Percentiles rank a stretch among this genome's conserved stretches.
phyloP scores from a whole-genome alignment of 2,888 invertebrate species.

The Brachyptera risi region DNA sequence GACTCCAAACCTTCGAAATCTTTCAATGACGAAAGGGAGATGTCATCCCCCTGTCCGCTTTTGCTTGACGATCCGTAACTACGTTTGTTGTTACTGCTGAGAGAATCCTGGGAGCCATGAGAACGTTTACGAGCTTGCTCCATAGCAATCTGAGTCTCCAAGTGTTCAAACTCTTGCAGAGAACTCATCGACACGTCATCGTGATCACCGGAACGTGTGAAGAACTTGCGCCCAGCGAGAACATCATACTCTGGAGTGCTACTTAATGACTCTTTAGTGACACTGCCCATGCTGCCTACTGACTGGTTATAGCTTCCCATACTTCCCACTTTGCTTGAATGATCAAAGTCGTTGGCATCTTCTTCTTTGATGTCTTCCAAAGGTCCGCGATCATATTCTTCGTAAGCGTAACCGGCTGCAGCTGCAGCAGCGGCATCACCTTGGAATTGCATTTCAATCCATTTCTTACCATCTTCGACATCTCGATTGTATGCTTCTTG shows the following conservation, averaged over 20 bases:
- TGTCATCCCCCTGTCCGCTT: constrained; percentile 76
- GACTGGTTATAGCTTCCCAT: constrained; percentile 63
- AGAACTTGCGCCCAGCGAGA: constrained; percentile 75
- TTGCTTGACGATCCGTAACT: constrained; percentile 50
- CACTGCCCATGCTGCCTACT: constrained; percentile 74
- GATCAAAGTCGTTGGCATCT: constrained; percentile 81
- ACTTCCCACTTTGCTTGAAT: constrained; percentile 67
- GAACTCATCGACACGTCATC: constrained; percentile 91
- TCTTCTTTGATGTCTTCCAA: constrained; percentile 91
- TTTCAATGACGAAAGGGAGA: constrained; percentile 80
- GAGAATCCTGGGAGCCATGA: constrained; percentile 81
- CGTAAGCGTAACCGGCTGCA: constrained; percentile 62
- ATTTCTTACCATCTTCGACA: constrained; percentile 68
- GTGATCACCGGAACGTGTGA: constrained; percentile 77
- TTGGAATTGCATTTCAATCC: constrained; percentile 88
- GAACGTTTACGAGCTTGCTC: constrained; percentile 62
- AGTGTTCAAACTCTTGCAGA: constrained; percentile 88
- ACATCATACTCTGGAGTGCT: constrained; percentile 91
- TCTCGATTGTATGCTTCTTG: constrained; percentile 52
- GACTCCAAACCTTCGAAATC: constrained; percentile 91
- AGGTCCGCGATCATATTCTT: constrained; percentile 78
- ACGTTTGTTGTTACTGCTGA: constrained; percentile 72
- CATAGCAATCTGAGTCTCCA: constrained; percentile 78
- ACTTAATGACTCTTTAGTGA: constrained; percentile 76
- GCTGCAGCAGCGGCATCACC: constrained; percentile 59